Evolutionary conservation across 2,797 vertebrate species (phyloP).

Genomic region (Cirrhinus mrigala): DNA sequence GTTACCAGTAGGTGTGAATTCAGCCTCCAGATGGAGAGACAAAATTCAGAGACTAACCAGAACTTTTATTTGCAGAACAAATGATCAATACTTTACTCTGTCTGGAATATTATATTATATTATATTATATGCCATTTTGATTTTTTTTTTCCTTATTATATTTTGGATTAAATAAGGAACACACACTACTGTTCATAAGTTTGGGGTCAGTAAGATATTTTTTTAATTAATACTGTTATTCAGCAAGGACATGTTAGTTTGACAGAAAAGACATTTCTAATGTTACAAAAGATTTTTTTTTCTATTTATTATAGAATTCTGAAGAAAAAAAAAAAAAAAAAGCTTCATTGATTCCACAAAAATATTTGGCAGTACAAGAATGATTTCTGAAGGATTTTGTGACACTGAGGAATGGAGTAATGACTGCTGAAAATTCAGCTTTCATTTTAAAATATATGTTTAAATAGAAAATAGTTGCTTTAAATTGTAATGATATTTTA

Average conservation of each 20-base stretch:
- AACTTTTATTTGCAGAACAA: background rate
- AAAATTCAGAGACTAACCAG: background rate
- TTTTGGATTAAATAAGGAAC: no score
- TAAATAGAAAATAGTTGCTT: background rate
- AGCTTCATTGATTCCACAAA: no score
- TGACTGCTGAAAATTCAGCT: background rate
- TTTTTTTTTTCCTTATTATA: background rate
- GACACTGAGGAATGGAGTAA: background rate
- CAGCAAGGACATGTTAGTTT: background rate
- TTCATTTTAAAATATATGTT: background rate
- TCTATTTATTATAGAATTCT: background rate
- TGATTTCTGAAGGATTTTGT: background rate
- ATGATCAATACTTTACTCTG: background rate
- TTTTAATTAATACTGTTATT: background rate
- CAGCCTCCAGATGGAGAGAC: background rate
- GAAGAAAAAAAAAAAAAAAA: no score
- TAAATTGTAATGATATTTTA: background rate
- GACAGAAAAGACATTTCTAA: background rate
- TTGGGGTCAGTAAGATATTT: no score
- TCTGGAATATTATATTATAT: background rate
- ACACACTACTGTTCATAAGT: no score
- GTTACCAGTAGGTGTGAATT: slow-evolving; percentile 23
- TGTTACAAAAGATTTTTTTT: background rate
- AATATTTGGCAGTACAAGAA: background rate
- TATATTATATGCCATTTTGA: no score